Evolutionary conservation across 1,140 invertebrate species (phyloP), one percentile per base, ranked within the genome.

Genomic region (Alviniconcha marisindica): DNA sequence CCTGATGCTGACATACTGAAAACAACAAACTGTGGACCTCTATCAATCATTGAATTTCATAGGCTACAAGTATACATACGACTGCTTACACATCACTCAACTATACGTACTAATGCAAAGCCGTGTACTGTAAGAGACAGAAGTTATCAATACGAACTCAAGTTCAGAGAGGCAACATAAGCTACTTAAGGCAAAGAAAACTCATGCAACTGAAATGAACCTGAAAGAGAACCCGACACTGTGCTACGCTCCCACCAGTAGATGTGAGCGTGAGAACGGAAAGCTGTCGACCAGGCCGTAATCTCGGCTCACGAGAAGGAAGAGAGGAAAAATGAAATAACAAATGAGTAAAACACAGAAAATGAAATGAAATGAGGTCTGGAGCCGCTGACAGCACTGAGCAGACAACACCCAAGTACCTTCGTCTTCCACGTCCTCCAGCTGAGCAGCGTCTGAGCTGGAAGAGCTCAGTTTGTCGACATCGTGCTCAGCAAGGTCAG

Each of bases 361-460:
- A 77, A 69, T 78, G 63, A 83, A 81, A 82, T 63, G 85, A 60
- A 77, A 51, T 56, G 63, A 83, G 74, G 40, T 36, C 79, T 56
- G 71, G 40, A 18, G 66, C 15, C 31, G n/a, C 54, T 7, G 24
- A 74, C 33, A 36, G 40, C 28, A 33, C 44, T 24, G 42, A 73
- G 44, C 63, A n/a, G 56, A 54, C 60, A 51, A 83, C 77, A 66
- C 66, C 21, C 28, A 31, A 56, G 66, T 90, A 90, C 90, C 90
- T 91, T 87, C 79, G 78, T 86, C 83, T 36, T 84, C 84, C 60
- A 90, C 86, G 81, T 91, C 90, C 71, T 91, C 89, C 77, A 90
- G 84, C 77, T 90, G 89, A 54, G 90, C 89, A 33, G 88, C 90
- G 73, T 91, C 90, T 48, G 90, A 89, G 60, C 88, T 89, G 44